Percentiles rank a stretch among this genome's conserved stretches.
phyloP scores from a whole-genome alignment of 2,797 vertebrate species.

The Odontamblyopus lacepedii region DNA sequence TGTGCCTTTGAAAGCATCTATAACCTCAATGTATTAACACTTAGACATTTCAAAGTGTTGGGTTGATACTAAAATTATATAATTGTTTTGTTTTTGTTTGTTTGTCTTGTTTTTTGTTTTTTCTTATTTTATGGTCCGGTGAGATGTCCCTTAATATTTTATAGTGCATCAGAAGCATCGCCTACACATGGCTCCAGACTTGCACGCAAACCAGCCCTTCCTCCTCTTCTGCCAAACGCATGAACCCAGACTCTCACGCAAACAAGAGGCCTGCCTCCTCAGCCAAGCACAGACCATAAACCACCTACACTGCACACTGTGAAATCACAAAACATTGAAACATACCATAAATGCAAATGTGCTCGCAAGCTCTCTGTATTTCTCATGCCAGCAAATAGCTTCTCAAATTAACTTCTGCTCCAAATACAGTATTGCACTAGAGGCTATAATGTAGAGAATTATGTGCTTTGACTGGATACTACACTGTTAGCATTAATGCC shows the following conservation, averaged over 20 bases:
- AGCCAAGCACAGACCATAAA: conserved; percentile 58
- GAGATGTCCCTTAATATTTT: conserved; percentile 81
- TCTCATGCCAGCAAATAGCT: conserved; percentile 46
- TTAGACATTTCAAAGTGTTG: conserved; percentile 39
- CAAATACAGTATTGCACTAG: conserved; percentile 50
- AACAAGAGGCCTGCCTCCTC: conserved; percentile 70
- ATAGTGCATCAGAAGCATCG: conserved; percentile 79
- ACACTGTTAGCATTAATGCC: conserved; percentile 1
- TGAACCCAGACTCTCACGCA: conserved; percentile 60
- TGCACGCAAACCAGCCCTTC: conserved; percentile 67
- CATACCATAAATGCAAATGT: conserved; percentile 56
- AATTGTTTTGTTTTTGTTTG: conserved; percentile 49
- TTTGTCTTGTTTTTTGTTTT: conserved; percentile 48
- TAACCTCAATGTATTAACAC: conserved; percentile 6
- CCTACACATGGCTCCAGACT: conserved; percentile 76
- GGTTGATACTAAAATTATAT: conserved; percentile 15
- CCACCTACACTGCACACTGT: conserved; percentile 71
- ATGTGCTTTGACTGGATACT: conserved; percentile 16
- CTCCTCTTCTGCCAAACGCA: conserved; percentile 65
- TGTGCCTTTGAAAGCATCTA: conserved; percentile 7
- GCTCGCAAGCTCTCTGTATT: conserved; percentile 26
- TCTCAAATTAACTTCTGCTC: conserved; percentile 57
- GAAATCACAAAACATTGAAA: conserved; percentile 65
- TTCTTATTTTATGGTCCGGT: conserved; percentile 73
- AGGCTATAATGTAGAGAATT: conserved; percentile 39